phyloP scores from a whole-genome alignment of 2,797 vertebrate genomes.

The Threskiornis aethiopicus region DNA sequence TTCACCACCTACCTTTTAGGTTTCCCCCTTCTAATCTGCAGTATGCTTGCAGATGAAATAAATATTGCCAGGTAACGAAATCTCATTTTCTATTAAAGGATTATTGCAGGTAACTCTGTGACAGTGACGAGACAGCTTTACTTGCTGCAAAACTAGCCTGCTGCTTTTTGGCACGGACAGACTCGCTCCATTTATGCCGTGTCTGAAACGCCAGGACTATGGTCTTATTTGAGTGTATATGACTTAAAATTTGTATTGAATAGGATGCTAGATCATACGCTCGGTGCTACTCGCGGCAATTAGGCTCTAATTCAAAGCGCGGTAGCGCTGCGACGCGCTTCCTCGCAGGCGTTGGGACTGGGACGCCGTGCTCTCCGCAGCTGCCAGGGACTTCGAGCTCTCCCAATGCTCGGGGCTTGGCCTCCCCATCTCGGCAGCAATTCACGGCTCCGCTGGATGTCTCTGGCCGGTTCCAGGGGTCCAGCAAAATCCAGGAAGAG shows the following conservation, averaged over 20 bases:
- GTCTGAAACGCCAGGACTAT: neutral
- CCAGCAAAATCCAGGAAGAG: neutral
- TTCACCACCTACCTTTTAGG: neutral
- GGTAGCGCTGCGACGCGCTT: neutral
- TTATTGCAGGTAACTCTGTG: neutral
- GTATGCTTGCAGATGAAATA: neutral
- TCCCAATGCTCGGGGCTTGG: neutral
- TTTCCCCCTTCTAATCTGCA: neutral
- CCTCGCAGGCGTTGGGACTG: neutral
- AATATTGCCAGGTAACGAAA: neutral
- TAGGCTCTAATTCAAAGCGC: neutral
- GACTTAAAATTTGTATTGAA: neutral
- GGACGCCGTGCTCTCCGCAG: neutral
- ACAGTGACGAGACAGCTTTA: neutral
- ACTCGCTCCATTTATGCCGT: accelerated
- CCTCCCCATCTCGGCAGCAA: no score
- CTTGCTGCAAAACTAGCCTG: neutral
- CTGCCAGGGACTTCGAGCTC: neutral
- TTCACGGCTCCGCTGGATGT: neutral
- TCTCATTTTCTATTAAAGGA: neutral
- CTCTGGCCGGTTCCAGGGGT: neutral
- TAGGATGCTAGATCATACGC: no score
- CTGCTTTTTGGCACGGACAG: neutral
- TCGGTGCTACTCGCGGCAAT: neutral
- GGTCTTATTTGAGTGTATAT: neutral